phyloP scores from a whole-genome alignment of 2,797 vertebrate species.

The Alectoris magna region DNA sequence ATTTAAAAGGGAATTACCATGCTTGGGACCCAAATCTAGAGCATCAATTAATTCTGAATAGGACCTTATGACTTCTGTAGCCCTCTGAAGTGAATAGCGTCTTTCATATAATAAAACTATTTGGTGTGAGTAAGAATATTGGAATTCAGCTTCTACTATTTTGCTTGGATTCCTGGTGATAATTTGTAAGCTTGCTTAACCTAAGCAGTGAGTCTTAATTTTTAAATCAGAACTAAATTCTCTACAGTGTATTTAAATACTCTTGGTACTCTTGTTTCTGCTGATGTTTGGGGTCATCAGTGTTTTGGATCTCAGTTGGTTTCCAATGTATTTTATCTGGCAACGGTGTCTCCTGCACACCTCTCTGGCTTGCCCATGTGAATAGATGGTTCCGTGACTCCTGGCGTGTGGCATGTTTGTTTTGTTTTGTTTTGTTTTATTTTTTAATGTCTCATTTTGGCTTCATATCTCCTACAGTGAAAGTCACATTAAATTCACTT shows the following conservation, averaged over 20 bases:
- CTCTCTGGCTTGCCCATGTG: conserved; percentile 28
- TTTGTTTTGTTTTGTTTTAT: neutral
- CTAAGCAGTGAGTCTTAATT: neutral
- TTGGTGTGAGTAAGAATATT: neutral
- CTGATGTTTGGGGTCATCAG: conserved; percentile 24
- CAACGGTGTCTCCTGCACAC: conserved; percentile 25
- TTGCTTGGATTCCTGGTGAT: conserved; percentile 7
- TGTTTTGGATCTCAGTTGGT: neutral
- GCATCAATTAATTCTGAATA: neutral
- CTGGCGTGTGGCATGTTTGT: neutral
- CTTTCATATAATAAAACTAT: neutral
- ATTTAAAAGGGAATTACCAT: neutral
- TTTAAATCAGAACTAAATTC: neutral
- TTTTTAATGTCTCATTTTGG: conserved; percentile 20
- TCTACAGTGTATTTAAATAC: conserved; percentile 26
- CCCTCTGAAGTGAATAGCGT: neutral
- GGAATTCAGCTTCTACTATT: neutral
- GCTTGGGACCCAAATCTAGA: neutral
- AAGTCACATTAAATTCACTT: conserved; percentile 57
- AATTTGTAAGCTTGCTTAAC: conserved; percentile 1
- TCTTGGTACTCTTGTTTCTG: conserved; percentile 36
- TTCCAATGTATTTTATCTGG: conserved; percentile 54
- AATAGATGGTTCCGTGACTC: conserved; percentile 52
- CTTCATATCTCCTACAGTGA: conserved; percentile 17
- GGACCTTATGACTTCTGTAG: neutral